Evolutionary conservation across 2,113 vertebrate species (phyloP), one percentile per base, ranked within the genome.

Genomic region (Apteryx mantelli): DNA sequence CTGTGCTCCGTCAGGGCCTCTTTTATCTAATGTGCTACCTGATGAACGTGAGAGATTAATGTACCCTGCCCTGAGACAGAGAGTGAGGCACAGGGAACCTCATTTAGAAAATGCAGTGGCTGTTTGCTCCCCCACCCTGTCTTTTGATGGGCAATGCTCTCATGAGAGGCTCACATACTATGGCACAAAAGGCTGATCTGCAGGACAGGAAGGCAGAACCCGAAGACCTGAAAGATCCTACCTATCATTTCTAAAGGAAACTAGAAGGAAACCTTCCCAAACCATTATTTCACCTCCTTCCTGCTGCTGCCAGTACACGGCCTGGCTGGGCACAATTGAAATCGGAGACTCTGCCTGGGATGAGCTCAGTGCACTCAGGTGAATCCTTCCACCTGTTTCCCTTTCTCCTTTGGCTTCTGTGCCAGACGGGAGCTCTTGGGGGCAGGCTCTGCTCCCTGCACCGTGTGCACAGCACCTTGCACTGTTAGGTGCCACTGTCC

Each of bases 301-400:
- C 7, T 0, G 0, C 38, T 32, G 30, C n/a, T 19, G 25, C 21
- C 55, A 40, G 20, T 4, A 18, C 2, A 1, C 6, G 42, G 5
- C 19, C 13, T 21, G 22, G n/a, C 60, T 63, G n/a, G 17, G 21
- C 6, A 61, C 42, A 21, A 58, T 34, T 46, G 26, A 61, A 20
- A 38, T 19, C 18, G 42, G 40, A n/a, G n/a, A n/a, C 55, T 56
- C 26, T 30, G 14, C 55, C 26, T 56, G 55, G 28, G 13, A 21
- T 63, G 60, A n/a, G n/a, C n/a, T 63, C 21, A 12, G 17, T 48
- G 18, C 18, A 19, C 18, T 8, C 18, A 14, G 20, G n/a, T 36
- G 60, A 36, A 12, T 24, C 34, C 21, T 22, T 48, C 46, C 46
- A 63, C 61, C 46, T 63, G 20, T 34, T 63, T 22, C 34, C 36